These are phyloP conservation scores for Lepisosteus osseus DNA, from an alignment of 2,113 vertebrate genomes.

Conservation along the genomic window DNA sequence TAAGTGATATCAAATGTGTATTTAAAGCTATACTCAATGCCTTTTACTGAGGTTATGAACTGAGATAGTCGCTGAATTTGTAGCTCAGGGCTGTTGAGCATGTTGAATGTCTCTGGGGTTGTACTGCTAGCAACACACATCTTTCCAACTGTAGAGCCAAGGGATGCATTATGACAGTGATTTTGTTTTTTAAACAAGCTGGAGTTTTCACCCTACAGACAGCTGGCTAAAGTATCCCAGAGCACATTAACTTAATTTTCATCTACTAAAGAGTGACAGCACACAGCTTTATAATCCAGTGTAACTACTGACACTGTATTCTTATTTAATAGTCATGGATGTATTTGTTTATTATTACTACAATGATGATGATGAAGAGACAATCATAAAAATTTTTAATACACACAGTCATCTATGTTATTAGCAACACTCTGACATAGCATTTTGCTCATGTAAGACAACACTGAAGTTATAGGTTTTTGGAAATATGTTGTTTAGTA, in stretches of 20 bases:
- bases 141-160: not conserved
- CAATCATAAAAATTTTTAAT: too few relatives aligned
- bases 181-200: constrained; percentile 3
- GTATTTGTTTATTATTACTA: too few relatives aligned
- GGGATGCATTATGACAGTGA: not conserved
- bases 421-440: too few relatives aligned
- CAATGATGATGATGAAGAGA: too few relatives aligned
- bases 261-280: not conserved
- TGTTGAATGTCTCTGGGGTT: not conserved
- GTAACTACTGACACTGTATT: too few relatives aligned
- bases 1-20: not conserved
- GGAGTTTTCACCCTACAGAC: not conserved
- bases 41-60: not conserved
- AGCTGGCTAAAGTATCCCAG: not conserved
- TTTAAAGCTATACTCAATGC: not conserved
- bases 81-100: constrained; percentile 6
- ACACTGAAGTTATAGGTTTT: too few relatives aligned
- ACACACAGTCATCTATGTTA: too few relatives aligned
- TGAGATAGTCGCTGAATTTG: not conserved
- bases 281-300: not conserved
- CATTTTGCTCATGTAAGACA: too few relatives aligned
- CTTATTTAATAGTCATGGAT: too few relatives aligned
- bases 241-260: not conserved
- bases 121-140: not conserved
- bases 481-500: too few relatives aligned